These are phyloP conservation scores for Drosophila maculinotata DNA, from an alignment of 2,888 invertebrate genomes.

Conservation along the genomic window DNA sequence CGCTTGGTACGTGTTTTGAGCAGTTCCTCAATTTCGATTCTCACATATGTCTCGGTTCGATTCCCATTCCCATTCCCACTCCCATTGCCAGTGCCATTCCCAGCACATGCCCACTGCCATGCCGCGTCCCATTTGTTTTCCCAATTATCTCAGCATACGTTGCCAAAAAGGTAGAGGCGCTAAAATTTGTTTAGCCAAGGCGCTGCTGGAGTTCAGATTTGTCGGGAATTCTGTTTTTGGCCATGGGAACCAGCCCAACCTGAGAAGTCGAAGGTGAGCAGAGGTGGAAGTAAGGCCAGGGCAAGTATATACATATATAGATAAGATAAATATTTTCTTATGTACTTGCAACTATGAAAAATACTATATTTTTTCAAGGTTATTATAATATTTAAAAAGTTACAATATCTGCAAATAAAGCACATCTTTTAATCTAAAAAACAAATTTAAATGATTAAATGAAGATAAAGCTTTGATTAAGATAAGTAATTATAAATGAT, in stretches of 20 bases:
- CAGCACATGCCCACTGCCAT: slow-evolving; percentile 36
- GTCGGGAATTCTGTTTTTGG: slow-evolving; percentile 24
- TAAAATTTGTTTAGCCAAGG: slow-evolving; percentile 63
- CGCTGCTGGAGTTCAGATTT: slow-evolving; percentile 45
- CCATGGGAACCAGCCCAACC: slow-evolving; percentile 30
- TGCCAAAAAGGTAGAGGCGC: slow-evolving; percentile 67
- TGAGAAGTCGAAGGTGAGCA: slow-evolving; percentile 65
- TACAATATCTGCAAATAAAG: no score
- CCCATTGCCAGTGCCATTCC: no score
- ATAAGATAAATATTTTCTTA: neutral
- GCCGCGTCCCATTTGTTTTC: slow-evolving; percentile 58
- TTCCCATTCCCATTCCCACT: neutral
- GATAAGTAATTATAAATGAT: no score
- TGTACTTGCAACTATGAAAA: no score
- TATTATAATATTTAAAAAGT: no score
- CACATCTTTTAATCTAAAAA: no score
- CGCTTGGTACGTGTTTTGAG: slow-evolving; percentile 64
- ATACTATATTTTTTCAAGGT: no score
- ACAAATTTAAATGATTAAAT: no score
- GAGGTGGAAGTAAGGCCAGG: slow-evolving; percentile 36
- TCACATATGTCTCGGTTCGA: slow-evolving; percentile 49
- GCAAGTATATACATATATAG: neutral
- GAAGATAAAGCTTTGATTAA: no score
- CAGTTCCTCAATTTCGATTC: slow-evolving; percentile 16
- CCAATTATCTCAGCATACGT: slow-evolving; percentile 48